Percentiles rank a stretch among this genome's conserved stretches.
Evolutionary conservation across 2,113 vertebrate genomes (phyloP).

Genomic region (Alligator mississippiensis): DNA sequence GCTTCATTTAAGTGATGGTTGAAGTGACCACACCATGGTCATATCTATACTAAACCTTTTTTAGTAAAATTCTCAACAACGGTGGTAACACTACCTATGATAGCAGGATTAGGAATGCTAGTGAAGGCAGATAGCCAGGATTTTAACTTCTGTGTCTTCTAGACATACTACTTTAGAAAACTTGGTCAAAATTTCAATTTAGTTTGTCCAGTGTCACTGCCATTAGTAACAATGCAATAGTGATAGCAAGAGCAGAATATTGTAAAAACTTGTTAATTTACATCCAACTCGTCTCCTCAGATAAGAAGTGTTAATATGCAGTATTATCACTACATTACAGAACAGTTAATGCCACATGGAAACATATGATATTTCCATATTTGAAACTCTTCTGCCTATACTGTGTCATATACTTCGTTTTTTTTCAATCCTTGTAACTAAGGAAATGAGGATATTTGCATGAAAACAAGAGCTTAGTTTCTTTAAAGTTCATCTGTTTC

Average conservation of each 20-base stretch:
- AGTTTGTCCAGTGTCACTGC: neutral
- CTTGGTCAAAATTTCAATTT: neutral
- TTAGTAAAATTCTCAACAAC: slow-evolving; percentile 1
- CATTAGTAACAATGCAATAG: neutral
- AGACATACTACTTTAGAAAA: slow-evolving; percentile 1
- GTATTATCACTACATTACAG: neutral
- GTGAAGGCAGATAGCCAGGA: neutral
- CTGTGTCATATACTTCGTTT: neutral
- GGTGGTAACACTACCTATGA: neutral
- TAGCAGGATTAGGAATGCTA: neutral
- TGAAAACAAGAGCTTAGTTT: slow-evolving; percentile 44
- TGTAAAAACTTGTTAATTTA: too few species aligned
- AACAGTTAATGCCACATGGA: neutral
- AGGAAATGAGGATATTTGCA: slow-evolving; percentile 34
- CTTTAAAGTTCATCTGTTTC: slow-evolving; percentile 43
- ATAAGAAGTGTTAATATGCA: neutral
- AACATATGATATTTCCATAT: neutral
- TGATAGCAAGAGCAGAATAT: neutral
- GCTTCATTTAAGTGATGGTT: neutral
- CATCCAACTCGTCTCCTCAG: neutral
- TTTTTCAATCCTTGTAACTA: slow-evolving; percentile 7
- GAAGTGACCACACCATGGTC: neutral
- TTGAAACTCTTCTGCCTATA: neutral
- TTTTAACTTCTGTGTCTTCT: slow-evolving; percentile 17
- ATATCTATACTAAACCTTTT: neutral